A percentile compares a stretch with the other conserved stretches of the same genome.
Evolutionary conservation across 2,888 invertebrate species (phyloP).

Genomic region (Orthosia cruda): DNA sequence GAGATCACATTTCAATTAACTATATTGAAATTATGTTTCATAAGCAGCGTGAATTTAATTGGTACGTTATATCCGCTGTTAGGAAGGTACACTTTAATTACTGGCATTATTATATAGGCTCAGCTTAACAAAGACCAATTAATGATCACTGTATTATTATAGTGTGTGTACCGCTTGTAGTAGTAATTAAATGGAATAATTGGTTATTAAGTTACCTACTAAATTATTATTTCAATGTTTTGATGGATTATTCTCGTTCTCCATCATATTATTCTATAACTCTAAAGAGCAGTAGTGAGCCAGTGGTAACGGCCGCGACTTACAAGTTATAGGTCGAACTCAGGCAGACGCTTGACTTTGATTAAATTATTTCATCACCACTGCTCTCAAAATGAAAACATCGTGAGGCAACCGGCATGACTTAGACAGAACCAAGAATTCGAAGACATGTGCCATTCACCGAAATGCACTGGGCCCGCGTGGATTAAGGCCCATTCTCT

Average conservation of each 20-base stretch:
- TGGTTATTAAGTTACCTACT: neutral
- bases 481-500: too few species aligned
- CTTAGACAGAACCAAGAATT: too few species aligned
- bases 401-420: too few species aligned
- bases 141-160: slow-evolving; percentile 13
- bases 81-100: slow-evolving; percentile 37
- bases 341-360: too few species aligned
- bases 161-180: neutral
- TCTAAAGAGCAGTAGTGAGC: too few species aligned
- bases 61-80: slow-evolving; percentile 15
- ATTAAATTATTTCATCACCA: too few species aligned
- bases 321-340: too few species aligned
- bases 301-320: too few species aligned
- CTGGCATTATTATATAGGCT: slow-evolving; percentile 1
- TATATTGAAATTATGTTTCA: slow-evolving; percentile 29
- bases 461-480: too few species aligned
- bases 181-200: neutral
- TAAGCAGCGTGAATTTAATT: slow-evolving; percentile 29
- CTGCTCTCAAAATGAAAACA: too few species aligned
- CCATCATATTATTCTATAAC: too few species aligned
- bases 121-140: slow-evolving; percentile 37
- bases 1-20: slow-evolving; percentile 21
- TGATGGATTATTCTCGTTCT: neutral
- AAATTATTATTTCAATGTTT: neutral
- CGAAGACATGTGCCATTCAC: too few species aligned